Conservation (phyloP, 2,113 vertebrate genomes). For the Sisor rabdophorus region DNA sequence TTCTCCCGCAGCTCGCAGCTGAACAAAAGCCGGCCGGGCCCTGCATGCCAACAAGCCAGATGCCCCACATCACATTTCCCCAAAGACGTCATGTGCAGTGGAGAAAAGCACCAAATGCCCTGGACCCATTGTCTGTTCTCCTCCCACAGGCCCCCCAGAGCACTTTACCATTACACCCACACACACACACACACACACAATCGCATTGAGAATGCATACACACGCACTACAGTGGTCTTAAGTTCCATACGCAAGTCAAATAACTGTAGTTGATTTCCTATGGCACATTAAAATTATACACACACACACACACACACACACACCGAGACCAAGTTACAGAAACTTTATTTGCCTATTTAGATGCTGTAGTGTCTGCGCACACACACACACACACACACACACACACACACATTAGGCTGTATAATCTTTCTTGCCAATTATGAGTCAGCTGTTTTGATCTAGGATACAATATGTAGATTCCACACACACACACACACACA, state of each 20-base stretch:
- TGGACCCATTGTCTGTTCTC: conserved; percentile 30
- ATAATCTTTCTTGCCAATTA: neutral
- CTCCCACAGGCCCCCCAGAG: conserved; percentile 39
- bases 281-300: neutral
- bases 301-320: conserved; percentile 1
- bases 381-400: too few species aligned
- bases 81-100: conserved; percentile 35
- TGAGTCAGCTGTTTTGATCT: conserved; percentile 6
- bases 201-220: neutral
- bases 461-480: neutral
- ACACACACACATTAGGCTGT: neutral
- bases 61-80: conserved; percentile 46
- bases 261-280: neutral
- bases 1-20: conserved; percentile 29
- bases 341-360: neutral
- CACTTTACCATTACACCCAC: conserved; percentile 42
- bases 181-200: conserved; percentile 12
- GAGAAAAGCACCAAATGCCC: conserved; percentile 43
- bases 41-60: conserved; percentile 49
- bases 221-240: neutral
- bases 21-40: conserved; percentile 43
- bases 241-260: conserved; percentile 6
- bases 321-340: neutral
- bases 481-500: conserved; percentile 45
- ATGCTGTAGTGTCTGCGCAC: too few species aligned